Percentiles rank a stretch among this genome's conserved stretches.
phyloP scores from a whole-genome alignment of 2,797 vertebrate genomes.

The Cirrhinus mrigala region DNA sequence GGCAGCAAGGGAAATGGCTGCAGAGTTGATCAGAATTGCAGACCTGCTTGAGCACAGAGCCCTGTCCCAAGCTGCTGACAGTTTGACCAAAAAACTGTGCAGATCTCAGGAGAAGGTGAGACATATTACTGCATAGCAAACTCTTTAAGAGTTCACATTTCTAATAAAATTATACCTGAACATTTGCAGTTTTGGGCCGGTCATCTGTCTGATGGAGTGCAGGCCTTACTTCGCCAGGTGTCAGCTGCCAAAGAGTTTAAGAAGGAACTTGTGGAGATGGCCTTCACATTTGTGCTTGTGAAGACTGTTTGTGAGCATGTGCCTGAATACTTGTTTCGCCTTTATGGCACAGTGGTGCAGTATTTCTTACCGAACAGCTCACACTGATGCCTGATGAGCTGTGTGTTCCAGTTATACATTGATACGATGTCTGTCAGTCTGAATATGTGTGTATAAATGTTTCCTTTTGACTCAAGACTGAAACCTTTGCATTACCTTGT shows the following conservation, averaged over 20 bases:
- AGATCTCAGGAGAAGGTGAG: constrained; percentile 60
- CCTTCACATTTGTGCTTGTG: constrained; percentile 84
- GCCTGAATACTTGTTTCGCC: constrained; percentile 75
- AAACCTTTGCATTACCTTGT: background rate
- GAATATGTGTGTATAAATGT: background rate
- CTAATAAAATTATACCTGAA: too few relatives aligned
- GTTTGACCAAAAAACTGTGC: constrained; percentile 64
- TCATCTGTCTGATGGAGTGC: constrained; percentile 72
- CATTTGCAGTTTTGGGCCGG: constrained; percentile 72
- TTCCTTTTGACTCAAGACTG: background rate
- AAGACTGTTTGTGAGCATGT: constrained; percentile 78
- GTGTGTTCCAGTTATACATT: background rate
- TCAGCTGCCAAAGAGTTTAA: constrained; percentile 72
- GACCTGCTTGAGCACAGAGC: constrained; percentile 66
- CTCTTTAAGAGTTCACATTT: too few relatives aligned
- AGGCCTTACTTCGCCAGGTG: constrained; percentile 49
- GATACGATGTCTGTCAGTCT: background rate
- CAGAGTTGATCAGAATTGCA: constrained; percentile 71
- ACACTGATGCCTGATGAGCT: background rate
- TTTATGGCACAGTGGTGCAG: constrained; percentile 73
- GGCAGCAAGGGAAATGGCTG: constrained; percentile 63
- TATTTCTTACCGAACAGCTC: constrained; percentile 65
- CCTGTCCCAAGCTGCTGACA: constrained; percentile 67
- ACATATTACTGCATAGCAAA: background rate
- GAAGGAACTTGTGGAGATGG: constrained; percentile 77